Evolutionary conservation across 2,113 vertebrate species (phyloP), one percentile per base, ranked within the genome.

Genomic region (Percina caprodes): DNA sequence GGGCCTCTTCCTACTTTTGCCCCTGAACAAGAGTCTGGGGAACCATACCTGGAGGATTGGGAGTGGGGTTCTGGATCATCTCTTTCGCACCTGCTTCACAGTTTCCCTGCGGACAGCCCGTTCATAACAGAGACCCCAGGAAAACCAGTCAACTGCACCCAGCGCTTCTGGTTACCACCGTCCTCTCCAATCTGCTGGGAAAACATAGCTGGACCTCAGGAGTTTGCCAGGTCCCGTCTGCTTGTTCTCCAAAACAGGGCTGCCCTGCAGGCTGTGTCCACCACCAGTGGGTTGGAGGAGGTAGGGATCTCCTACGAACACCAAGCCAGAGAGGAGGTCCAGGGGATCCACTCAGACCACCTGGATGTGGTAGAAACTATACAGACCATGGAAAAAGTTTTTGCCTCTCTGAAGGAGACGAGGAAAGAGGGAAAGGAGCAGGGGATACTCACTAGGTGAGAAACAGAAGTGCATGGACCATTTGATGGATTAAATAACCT

Each of bases 231-330:
- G 39, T 94, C 93, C 18, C 94, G 95, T 16, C 84, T 95, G 39
- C 90, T 95, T 4, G 87, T 92, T 12, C 93, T 96, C 46, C 95
- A 96, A 89, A 96, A 96, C 90, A 80, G 94, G 51, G 95, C 95
- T 0, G 89, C 95, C 3, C 91, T 96, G 62, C 91, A 94, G 69
- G 93, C 94, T 0, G 89, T 95, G 77, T 89, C 92, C 62, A 77
- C 80, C 59, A 89, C 92, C 45, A 94, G 94, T 1, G 94, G 94
- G 6, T 39, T 95, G 69, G 94, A 90, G n/a, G 93, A 95, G 1
- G 93, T 89, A 54, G 92, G 87, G 18, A 21, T 39, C 16, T 93
- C 95, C 15, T 96, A 91, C 33, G 82, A 92, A 23, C 71, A 91
- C 58, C 93, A 93, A 54, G 94, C 93, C 60, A 92, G 71, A 67